Conservation (phyloP, 2,797 vertebrate species). For the Fringilla coelebs region DNA sequence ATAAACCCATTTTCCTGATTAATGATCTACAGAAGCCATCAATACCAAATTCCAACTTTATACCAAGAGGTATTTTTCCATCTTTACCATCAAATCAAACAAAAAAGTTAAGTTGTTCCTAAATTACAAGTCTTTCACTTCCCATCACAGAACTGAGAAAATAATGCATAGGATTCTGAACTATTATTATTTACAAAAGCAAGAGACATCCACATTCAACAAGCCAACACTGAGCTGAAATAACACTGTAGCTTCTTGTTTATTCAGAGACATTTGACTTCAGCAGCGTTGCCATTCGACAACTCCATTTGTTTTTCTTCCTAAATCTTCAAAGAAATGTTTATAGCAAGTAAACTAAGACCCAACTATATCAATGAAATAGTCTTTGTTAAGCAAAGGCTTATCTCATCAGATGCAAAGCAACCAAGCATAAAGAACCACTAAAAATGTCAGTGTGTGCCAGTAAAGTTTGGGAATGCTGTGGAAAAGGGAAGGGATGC, state of each 20-base stretch:
- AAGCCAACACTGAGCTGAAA: not conserved
- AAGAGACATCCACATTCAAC: not conserved
- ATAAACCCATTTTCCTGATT: conserved; percentile 41
- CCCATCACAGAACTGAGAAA: not conserved
- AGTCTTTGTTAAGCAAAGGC: conserved; percentile 49
- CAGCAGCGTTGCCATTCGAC: not conserved
- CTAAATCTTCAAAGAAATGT: conserved; percentile 58
- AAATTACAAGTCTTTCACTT: not conserved
- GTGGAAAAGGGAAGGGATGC: not conserved
- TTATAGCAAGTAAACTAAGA: conserved; percentile 48
- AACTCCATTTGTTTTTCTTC: conserved; percentile 45
- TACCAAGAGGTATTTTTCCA: conserved; percentile 4
- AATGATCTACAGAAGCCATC: conserved; percentile 66
- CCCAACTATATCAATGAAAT: conserved; percentile 32
- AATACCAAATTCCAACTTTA: conserved; percentile 51
- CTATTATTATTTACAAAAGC: not conserved
- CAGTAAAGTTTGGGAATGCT: not conserved
- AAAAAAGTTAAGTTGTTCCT: not conserved
- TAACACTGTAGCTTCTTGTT: not conserved
- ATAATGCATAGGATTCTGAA: not conserved
- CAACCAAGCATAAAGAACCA: conserved; percentile 45
- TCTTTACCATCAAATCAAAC: not conserved
- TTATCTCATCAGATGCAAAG: conserved; percentile 64
- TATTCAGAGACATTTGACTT: conserved; percentile 39
- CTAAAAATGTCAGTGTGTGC: conserved; percentile 32